phyloP scores from a whole-genome alignment of 1,140 invertebrate genomes.

The Agraylea sexmaculata region DNA sequence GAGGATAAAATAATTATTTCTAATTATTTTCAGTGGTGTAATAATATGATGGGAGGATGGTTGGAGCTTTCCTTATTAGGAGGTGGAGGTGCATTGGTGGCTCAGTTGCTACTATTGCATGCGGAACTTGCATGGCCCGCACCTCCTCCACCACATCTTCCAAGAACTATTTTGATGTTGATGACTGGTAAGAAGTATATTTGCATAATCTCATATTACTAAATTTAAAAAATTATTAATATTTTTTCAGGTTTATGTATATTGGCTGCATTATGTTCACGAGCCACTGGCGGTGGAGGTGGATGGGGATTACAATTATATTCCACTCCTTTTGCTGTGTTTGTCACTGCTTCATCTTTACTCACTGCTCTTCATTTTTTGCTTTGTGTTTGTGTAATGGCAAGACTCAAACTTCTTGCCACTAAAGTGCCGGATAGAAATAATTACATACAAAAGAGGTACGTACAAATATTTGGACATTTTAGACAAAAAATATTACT shows the following conservation, averaged over 20 bases:
- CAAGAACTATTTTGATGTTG: constrained; percentile 23
- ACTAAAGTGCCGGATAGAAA: constrained; percentile 34
- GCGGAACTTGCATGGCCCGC: constrained; percentile 33
- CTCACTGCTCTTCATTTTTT: constrained; percentile 29
- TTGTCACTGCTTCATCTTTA: constrained; percentile 28
- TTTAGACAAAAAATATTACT: constrained; percentile 18
- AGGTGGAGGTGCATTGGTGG: constrained; percentile 34
- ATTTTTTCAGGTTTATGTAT: constrained; percentile 30
- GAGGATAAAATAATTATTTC: constrained; percentile 19
- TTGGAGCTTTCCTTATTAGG: constrained; percentile 17
- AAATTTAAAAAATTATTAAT: too few species aligned
- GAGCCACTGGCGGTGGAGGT: constrained; percentile 31
- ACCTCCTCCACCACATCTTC: constrained; percentile 26
- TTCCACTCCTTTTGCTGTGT: constrained; percentile 30
- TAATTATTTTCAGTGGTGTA: constrained; percentile 16
- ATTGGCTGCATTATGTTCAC: constrained; percentile 26
- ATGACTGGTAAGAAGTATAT: constrained; percentile 12
- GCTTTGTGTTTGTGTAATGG: constrained; percentile 29
- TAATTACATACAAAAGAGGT: constrained; percentile 32
- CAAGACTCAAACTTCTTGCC: constrained; percentile 28
- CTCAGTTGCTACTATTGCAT: constrained; percentile 34
- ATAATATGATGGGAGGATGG: constrained; percentile 20
- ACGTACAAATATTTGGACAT: constrained; percentile 1
- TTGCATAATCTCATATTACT: not conserved
- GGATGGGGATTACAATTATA: constrained; percentile 31